Conservation (phyloP, 2,113 vertebrate species). For the Casuarius casuarius region DNA sequence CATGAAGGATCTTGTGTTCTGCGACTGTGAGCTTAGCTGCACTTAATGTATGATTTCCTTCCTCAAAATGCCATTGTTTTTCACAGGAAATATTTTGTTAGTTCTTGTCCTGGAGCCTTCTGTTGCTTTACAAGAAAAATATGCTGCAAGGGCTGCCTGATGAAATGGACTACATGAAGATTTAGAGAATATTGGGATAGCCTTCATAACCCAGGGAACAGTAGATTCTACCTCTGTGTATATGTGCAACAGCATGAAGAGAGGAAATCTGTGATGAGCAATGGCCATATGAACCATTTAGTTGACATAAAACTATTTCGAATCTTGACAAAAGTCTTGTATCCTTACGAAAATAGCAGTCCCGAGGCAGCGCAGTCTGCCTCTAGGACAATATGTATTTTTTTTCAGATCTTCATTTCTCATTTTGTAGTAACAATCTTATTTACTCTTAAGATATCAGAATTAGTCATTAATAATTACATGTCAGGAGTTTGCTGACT, state of each 20-base stretch:
- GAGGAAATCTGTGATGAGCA: not conserved
- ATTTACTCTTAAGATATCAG: not conserved
- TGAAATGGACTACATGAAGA: not conserved
- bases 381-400: not conserved
- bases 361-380: not conserved
- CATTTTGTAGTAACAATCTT: not conserved
- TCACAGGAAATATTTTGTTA: not conserved
- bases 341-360: not conserved
- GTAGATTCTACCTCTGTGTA: not conserved
- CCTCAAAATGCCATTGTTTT: not conserved
- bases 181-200: not conserved
- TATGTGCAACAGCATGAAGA: not conserved
- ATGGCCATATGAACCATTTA: not conserved
- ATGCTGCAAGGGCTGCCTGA: not conserved
- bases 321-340: not conserved
- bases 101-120: not conserved
- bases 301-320: slow-evolving; percentile 1
- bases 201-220: not conserved
- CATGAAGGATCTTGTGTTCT: not conserved
- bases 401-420: not conserved
- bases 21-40: not conserved
- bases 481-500: not conserved
- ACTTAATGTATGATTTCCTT: not conserved
- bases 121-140: not conserved
- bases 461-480: not conserved